Percentiles rank a stretch among this genome's conserved stretches.
Conservation (phyloP, 1,140 invertebrate species). For the Ceratoteleas bidentatus region DNA sequence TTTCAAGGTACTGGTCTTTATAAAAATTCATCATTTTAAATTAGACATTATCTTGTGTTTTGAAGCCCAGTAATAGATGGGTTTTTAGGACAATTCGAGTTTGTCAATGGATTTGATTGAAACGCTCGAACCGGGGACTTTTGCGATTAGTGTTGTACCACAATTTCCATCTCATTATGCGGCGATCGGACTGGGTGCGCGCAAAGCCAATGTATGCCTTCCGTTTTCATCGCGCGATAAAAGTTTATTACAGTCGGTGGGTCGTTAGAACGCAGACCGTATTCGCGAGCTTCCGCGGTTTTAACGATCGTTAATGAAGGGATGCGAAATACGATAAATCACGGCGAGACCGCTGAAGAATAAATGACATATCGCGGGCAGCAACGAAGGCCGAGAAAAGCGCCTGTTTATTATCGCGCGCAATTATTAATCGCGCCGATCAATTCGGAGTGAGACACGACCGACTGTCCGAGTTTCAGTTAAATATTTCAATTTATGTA, state of each 20-base stretch:
- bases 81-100: slow-evolving; percentile 4
- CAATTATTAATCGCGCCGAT: slow-evolving; percentile 32
- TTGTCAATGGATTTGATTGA: slow-evolving; percentile 42
- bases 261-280: slow-evolving; percentile 59
- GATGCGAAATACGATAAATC: slow-evolving; percentile 64
- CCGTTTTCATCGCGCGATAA: slow-evolving; percentile 66
- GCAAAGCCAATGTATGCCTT: slow-evolving; percentile 57
- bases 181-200: slow-evolving; percentile 22
- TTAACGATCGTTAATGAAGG: slow-evolving; percentile 66
- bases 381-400: slow-evolving; percentile 52
- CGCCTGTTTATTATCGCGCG: slow-evolving; percentile 27
- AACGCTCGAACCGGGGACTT: slow-evolving; percentile 27
- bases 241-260: slow-evolving; percentile 60
- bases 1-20: no score
- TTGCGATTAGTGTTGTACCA: slow-evolving; percentile 36
- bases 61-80: no score
- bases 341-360: slow-evolving; percentile 51
- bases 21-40: no score
- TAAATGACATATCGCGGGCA: slow-evolving; percentile 52
- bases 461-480: background rate
- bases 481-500: background rate
- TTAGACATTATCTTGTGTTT: no score
- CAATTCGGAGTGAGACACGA: slow-evolving; percentile 15
- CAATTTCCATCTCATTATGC: slow-evolving; percentile 61
- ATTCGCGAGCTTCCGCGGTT: slow-evolving; percentile 54